Percentiles rank a stretch among this genome's conserved stretches.
Evolutionary conservation across 1,140 invertebrate genomes (phyloP).

Genomic region (Pararge aegeria): DNA sequence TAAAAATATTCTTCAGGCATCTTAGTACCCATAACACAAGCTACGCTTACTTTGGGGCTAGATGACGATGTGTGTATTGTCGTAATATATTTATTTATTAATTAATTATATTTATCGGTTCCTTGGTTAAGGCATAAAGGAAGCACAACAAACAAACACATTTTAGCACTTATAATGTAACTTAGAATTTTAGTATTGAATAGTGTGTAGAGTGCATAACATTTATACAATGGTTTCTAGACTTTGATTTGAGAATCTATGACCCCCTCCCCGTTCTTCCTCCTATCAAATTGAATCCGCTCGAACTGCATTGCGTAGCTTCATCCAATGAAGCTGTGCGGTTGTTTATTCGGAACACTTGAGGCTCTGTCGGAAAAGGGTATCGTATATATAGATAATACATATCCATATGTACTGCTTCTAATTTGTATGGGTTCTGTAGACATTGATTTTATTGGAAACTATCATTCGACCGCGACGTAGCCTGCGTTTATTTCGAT

Average conservation of each 20-base stretch:
- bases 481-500: no score
- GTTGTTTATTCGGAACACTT: constrained; percentile 1
- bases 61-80: no score
- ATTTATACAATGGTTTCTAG: neutral
- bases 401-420: neutral
- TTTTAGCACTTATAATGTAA: no score
- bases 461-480: no score
- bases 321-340: neutral
- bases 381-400: neutral
- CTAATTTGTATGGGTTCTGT: neutral
- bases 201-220: neutral
- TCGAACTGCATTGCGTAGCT: neutral
- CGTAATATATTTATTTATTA: no score
- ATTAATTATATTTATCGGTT: no score
- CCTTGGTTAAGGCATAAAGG: no score
- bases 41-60: no score
- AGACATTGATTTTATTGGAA: neutral
- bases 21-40: no score
- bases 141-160: no score
- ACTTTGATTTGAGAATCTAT: neutral
- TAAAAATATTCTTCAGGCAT: no score
- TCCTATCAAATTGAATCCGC: neutral
- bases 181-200: no score
- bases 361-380: neutral
- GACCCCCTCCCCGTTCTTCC: neutral